Evolutionary conservation across 2,113 vertebrate genomes (phyloP).

Genomic region (Aviceda subcristata): DNA sequence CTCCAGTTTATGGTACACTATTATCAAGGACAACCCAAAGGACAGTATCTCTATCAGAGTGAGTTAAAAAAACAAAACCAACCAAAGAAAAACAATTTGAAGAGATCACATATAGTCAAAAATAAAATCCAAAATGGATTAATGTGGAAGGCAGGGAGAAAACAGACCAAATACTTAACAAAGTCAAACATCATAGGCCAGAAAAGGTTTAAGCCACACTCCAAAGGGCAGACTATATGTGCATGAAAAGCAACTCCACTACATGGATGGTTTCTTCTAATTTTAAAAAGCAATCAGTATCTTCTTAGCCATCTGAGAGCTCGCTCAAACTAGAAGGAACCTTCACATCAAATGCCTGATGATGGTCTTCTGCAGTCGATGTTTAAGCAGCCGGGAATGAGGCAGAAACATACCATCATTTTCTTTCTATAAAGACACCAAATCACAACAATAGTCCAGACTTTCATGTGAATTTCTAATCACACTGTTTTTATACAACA

Average conservation of each 20-base stretch:
- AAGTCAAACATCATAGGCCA: neutral
- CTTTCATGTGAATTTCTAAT: neutral
- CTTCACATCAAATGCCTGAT: neutral
- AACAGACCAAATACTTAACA: neutral
- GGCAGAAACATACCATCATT: neutral
- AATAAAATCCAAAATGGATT: neutral
- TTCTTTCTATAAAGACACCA: neutral
- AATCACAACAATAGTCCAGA: neutral
- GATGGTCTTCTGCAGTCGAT: fast-evolving
- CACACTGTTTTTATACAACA: neutral
- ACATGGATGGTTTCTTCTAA: fast-evolving
- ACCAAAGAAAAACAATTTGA: neutral
- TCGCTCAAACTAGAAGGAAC: neutral
- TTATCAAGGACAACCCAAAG: neutral
- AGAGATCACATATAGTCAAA: neutral
- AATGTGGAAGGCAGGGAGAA: neutral
- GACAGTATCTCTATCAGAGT: neutral
- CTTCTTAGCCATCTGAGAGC: neutral
- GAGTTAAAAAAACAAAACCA: neutral
- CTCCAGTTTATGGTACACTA: neutral
- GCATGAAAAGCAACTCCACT: neutral
- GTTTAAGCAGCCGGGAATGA: neutral
- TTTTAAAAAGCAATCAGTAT: neutral
- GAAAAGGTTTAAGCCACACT: neutral
- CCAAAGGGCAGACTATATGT: neutral